Base-by-base conservation (phyloP, 2,888 invertebrate genomes). In the Drosophila setosimentum region DNA sequence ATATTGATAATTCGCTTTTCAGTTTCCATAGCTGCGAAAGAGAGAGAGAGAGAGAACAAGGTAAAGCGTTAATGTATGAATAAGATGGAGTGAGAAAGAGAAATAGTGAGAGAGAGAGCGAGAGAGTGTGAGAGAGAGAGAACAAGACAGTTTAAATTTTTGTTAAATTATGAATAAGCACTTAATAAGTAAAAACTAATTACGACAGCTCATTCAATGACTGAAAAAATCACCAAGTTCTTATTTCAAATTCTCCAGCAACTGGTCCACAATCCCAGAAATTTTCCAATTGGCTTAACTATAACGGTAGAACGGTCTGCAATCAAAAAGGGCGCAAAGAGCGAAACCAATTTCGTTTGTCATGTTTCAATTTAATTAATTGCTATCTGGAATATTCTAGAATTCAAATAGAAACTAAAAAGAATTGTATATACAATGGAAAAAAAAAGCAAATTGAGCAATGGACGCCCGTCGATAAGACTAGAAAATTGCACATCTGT, bases 221-320 rank as follows among this genome's bases (percentile, higher is more conserved):
- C 18, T 13, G 11, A 32, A 50, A 63, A 67, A 53, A 40, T 35
- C 30, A 49, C 45, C 29, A 48, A 37, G 29, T 35, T 11, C 18
- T 13, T 13, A 68, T 48, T 65, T 48, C 8, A 30, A 21, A 3
- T 7, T 49, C 45, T 59, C 37, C 3, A 54, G 30, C 76, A 86
- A 81, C 83, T 70, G 62, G 66, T 49, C 27, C 29, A 13, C 75
- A 83, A 87, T 89, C 73, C 62, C 51, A 58, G 60, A 71, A 71
- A 77, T 74, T 79, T 85, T 71, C 53, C 63, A 42, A 57, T 29
- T 35, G 59, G 16, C 53, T 35, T 18, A 24, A 30, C 37, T 45
- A 6, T 11, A 63, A 55, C 54, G 50, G 30, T 21, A 45, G 49
- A 59, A 24, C 24, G 58, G 53, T 59, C 45, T 49, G 24, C 55